phyloP scores from a whole-genome alignment of 2,113 vertebrate species.

The Pseudonaja textilis region DNA sequence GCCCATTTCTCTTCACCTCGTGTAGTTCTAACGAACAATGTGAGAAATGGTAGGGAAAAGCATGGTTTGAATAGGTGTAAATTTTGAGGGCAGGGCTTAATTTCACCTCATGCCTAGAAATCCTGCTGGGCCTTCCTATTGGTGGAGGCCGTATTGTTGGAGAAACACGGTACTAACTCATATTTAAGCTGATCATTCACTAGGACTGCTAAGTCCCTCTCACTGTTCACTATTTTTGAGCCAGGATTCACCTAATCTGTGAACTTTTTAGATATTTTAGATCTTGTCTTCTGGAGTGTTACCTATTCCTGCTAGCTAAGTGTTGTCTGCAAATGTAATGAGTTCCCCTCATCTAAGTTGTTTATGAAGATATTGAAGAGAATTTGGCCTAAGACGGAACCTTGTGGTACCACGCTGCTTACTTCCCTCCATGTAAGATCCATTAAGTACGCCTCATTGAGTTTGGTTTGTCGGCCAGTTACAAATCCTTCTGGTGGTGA shows the following conservation, averaged over 20 bases:
- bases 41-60: too few species aligned
- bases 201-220: background rate
- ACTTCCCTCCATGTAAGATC: background rate
- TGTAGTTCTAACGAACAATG: too few species aligned
- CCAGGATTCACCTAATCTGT: background rate
- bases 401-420: background rate
- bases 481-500: too few species aligned
- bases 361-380: background rate
- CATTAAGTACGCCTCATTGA: background rate
- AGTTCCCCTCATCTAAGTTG: background rate
- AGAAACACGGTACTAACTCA: too few species aligned
- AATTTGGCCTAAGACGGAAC: background rate
- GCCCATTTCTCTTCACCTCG: too few species aligned
- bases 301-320: background rate
- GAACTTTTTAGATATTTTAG: background rate
- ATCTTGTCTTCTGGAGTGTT: background rate
- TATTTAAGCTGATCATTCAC: background rate
- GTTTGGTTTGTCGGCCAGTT: background rate
- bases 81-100: too few species aligned
- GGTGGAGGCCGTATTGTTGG: too few species aligned
- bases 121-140: too few species aligned
- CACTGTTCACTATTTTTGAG: background rate
- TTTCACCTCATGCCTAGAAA: too few species aligned
- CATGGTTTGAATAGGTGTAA: too few species aligned
- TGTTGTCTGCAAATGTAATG: background rate